Evolutionary conservation across 2,797 vertebrate genomes (phyloP), one percentile per base, ranked within the genome.

Genomic region (Streptopelia turtur): DNA sequence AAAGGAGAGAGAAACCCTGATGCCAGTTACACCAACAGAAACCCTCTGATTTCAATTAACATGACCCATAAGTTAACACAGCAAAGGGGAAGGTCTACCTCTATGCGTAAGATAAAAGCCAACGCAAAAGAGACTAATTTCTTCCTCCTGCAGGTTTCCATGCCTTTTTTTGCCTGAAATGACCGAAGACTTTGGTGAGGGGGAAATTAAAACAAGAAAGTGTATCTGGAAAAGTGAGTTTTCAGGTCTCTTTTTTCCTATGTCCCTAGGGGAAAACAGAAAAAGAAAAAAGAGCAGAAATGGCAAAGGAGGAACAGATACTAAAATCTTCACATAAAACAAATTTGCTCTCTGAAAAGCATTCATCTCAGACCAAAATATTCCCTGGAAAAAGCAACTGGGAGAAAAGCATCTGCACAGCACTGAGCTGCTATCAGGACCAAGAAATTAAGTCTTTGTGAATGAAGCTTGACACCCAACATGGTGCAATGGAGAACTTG

Each of bases 391-490:
- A 75, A 75, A 92, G 31, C 35, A 57, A 20, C 0, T 55, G 31
- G 13, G 45, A 75, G 49, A 61, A 65, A 81, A 75, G 14, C 5
- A 10, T 4, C 56, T 22, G 7, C 0, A 0, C 13, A 52, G 66
- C 81, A 89, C 17, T 1, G 0, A 33, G 9, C 24, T 52, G 75
- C 23, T 49, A 18, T 6, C 45, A 1, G 2, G 30, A 70, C 72
- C 16, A 41, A 63, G 37, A 65, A 77, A 80, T 2, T 1, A 47
- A 23, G 9, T 30, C 10, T 52, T 49, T 10, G 2, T 10, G 12
- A 64, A 45, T 0, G 0, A 64, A 87, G 31, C 39, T 70, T 45
- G 45, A 33, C 3, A 1, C 22, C 22, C 52, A 22, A 17, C 0
- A 0, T 0, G 8, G 18, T 28, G 47, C 74, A 55, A 21, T 0